These are phyloP conservation scores for Polydesmus complanatus DNA, from an alignment of 2,888 invertebrate species.

Conservation along the genomic window DNA sequence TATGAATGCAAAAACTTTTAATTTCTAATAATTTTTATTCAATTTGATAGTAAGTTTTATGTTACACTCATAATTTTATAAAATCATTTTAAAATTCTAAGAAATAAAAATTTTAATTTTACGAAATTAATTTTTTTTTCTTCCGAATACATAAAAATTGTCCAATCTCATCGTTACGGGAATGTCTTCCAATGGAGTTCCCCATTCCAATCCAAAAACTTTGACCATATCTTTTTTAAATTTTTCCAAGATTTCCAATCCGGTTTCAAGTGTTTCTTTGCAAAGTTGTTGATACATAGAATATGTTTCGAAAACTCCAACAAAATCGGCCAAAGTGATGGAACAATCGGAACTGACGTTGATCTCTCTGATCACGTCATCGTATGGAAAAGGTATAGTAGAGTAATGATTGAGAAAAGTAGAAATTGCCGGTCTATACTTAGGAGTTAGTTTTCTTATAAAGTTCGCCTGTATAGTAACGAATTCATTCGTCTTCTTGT, in stretches of 20 bases:
- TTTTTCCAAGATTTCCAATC: background rate
- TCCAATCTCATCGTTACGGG: background rate
- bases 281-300: background rate
- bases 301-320: background rate
- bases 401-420: too few species aligned
- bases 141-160: background rate
- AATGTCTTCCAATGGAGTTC: background rate
- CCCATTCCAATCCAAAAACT: background rate
- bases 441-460: too few species aligned
- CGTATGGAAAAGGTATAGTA: too few species aligned
- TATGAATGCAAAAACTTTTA: too few species aligned
- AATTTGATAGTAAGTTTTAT: too few species aligned
- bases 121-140: background rate
- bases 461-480: too few species aligned
- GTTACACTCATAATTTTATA: too few species aligned
- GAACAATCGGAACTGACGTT: background rate
- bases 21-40: too few species aligned
- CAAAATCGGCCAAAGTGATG: background rate
- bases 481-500: background rate
- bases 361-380: background rate
- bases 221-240: too few species aligned
- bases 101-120: too few species aligned
- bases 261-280: background rate
- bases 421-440: too few species aligned
- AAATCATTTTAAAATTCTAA: too few species aligned